Base-by-base conservation (phyloP, 2,797 vertebrate genomes). In the Microctenopoma stevenorrisi region DNA sequence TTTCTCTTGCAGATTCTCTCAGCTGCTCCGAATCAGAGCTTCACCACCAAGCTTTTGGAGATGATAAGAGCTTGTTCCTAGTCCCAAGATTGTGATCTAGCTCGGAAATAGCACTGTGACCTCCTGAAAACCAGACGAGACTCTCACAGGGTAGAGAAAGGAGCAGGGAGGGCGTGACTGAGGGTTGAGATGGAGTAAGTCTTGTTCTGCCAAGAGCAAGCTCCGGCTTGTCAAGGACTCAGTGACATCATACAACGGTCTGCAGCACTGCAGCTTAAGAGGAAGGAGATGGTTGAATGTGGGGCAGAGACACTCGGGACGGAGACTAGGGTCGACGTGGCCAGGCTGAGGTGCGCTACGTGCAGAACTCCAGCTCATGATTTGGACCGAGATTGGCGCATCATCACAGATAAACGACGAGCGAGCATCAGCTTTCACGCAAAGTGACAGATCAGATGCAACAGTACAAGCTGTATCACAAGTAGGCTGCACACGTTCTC, bases 141-240 rank as follows among this genome's bases (percentile, higher is more conserved):
- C 7, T 57, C 56, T 10, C 38, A 66, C 52, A 7, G 5, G 44
- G n/a, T 8, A 22, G 9, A n/a, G 37, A 49, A 47, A 14, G 5
- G 61, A 43, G 30, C 11, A 42, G 64, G 28, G 61, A 61, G 74
- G 73, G 76, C 1, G 79, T 60, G 74, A 66, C 13, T 5, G 50
- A 22, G 62, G 64, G 80, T 30, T 2, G 2, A 75, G 67, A 68
- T 64, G 81, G 74, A 76, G 73, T 13, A 0, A 72, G 72, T 57
- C 69, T 43, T 4, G 66, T 42, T 79, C 69, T 73, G 72, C 78
- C 60, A 42, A 61, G 33, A 44, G 65, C 83, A 15, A 65, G 89
- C 64, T 14, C 28, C 0, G 12, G 77, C 89, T 69, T 64, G 87
- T 68, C 54, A 25, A 25, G 0, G 30, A 16, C 62, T 69, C 43